Base-by-base conservation (phyloP, 2,113 vertebrate species). In the Spea bombifrons region DNA sequence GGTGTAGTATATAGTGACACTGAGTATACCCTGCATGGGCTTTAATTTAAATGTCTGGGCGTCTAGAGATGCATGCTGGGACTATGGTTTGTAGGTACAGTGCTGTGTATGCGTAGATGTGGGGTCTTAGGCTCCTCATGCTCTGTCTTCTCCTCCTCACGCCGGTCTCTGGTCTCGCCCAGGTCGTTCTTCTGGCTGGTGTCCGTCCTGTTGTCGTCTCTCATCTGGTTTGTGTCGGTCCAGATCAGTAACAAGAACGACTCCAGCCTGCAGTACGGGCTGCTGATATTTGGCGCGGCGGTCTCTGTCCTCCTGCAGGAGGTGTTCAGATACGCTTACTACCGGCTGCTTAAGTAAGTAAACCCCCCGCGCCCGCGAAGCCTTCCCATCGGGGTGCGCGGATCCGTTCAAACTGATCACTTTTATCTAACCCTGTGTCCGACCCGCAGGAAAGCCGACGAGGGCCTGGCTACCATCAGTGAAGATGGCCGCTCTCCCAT, bases 161-260 rank as follows among this genome's bases (percentile, higher is more conserved):
- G n/a, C 13, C n/a, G 8, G 15, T 64, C 4, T 64, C 17, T 64
- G 43, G 3, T 49, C 65, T 52, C 50, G 2, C 30, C 0, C 81
- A 93, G 91, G 74, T 90, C 91, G 0, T 92, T 92, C 44, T 89
- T 93, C 78, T 93, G 92, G 92, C 83, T 93, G 85, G 89, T 92
- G 3, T 89, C 91, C 0, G 82, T 92, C 71, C 90, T 93, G 1
- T 47, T 91, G 71, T 90, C 90, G 0, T 92, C 92, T 1, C 82
- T 92, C 65, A 67, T 92, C 67, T 93, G 92, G 92, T 90, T 86
- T 74, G 5, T 92, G 46, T 86, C 84, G 0, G 86, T 87, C 7
- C 91, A 80, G 10, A 86, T 92, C 73, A 87, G 90, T 7, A 85
- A 90, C 64, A 82, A 70, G 10, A 87, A 86, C 9, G 83, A 92